Conservation (phyloP, 2,888 invertebrate species). For the Troglohyphantes excavatus region DNA sequence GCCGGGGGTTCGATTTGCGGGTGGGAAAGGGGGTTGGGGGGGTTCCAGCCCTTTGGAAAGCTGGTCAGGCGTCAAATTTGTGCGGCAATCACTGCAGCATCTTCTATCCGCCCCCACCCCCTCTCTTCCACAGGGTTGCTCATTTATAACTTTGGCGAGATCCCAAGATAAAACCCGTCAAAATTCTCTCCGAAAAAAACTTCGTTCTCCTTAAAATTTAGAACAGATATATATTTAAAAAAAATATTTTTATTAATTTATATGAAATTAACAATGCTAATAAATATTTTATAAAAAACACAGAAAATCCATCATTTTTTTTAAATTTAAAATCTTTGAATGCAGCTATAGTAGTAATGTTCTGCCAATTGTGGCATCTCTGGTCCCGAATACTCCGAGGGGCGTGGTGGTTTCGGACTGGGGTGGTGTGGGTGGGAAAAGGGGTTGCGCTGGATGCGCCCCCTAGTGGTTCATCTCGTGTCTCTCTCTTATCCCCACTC, state of each 20-base stretch:
- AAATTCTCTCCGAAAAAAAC: too few relatives aligned
- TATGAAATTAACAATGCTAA: too few relatives aligned
- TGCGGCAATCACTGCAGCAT: slow-evolving; percentile 70
- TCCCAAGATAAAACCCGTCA: too few relatives aligned
- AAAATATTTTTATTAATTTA: too few relatives aligned
- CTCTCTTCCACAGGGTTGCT: not conserved
- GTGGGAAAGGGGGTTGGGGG: slow-evolving; percentile 12
- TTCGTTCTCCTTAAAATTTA: too few relatives aligned
- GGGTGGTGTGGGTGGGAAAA: slow-evolving; percentile 30
- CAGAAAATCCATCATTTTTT: too few relatives aligned
- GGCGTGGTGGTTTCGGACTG: slow-evolving; percentile 50
- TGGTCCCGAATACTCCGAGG: not conserved
- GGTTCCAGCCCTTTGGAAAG: slow-evolving; percentile 53
- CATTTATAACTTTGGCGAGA: not conserved
- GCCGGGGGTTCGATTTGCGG: slow-evolving; percentile 1
- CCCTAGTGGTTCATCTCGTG: slow-evolving; percentile 72
- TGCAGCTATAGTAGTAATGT: too few relatives aligned
- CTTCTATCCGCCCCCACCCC: slow-evolving; percentile 25
- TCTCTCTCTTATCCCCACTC: slow-evolving; percentile 49
- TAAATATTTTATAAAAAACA: too few relatives aligned
- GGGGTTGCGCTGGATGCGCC: slow-evolving; percentile 62
- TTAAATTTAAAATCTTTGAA: too few relatives aligned
- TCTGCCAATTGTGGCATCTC: not conserved
- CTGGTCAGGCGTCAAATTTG: slow-evolving; percentile 77
- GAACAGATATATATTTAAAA: too few relatives aligned